Conservation (phyloP, 2,797 vertebrate genomes). For the Tolypeutes matacus region DNA sequence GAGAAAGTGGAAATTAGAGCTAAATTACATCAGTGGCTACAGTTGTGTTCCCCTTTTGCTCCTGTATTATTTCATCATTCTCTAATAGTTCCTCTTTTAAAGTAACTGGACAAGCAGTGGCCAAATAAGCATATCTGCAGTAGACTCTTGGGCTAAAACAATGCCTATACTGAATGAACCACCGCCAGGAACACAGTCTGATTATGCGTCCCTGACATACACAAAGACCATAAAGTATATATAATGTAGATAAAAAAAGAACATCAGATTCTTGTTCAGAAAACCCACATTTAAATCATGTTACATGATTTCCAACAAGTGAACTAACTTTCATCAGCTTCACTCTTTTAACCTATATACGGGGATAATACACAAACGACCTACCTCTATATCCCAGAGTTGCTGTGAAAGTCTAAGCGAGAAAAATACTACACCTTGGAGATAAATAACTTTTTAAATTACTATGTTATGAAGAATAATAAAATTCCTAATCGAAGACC, state of each 20-base stretch:
- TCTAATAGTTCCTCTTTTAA: conserved; percentile 46
- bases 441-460: neutral
- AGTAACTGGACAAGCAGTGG: neutral
- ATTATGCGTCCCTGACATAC: neutral
- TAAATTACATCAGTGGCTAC: neutral
- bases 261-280: neutral
- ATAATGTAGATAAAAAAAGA: neutral
- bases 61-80: conserved; percentile 25
- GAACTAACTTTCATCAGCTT: neutral
- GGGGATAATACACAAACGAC: neutral
- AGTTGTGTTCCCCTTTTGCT: conserved; percentile 19
- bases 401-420: neutral
- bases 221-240: neutral
- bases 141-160: neutral
- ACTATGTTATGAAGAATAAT: neutral
- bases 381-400: neutral
- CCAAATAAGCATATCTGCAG: conserved; percentile 19
- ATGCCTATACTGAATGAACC: neutral
- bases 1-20: conserved; percentile 9
- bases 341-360: neutral
- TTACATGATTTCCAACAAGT: neutral
- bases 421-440: neutral
- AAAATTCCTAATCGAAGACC: neutral
- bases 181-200: neutral
- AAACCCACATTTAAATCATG: neutral